These are phyloP conservation scores for Cecropterus lyciades DNA, from an alignment of 1,140 invertebrate genomes.

Conservation along the genomic window DNA sequence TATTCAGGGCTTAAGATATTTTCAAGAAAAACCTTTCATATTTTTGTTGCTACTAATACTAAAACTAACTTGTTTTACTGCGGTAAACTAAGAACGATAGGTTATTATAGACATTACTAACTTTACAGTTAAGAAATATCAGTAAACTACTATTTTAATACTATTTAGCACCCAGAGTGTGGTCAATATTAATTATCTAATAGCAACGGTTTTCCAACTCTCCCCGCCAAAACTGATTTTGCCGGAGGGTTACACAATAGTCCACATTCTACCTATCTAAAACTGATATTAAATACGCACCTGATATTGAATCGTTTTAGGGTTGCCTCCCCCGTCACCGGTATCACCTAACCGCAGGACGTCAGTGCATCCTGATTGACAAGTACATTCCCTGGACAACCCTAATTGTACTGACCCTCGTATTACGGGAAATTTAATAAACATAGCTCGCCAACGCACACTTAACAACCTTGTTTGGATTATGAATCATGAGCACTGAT, in stretches of 20 bases:
- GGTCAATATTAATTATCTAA: too few relatives aligned
- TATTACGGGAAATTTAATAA: constrained; percentile 75
- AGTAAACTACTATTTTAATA: too few relatives aligned
- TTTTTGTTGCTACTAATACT: too few relatives aligned
- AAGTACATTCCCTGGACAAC: constrained; percentile 65
- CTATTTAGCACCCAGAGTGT: too few relatives aligned
- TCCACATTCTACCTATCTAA: constrained; percentile 7
- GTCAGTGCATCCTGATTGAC: constrained; percentile 64
- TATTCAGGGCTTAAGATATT: too few relatives aligned
- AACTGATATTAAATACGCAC: constrained; percentile 20
- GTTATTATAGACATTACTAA: too few relatives aligned
- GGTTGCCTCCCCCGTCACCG: constrained; percentile 48
- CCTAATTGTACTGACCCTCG: constrained; percentile 68
- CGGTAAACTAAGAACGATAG: too few relatives aligned
- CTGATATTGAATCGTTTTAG: constrained; percentile 24
- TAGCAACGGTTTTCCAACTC: too few relatives aligned
- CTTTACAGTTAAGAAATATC: too few relatives aligned
- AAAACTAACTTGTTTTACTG: too few relatives aligned
- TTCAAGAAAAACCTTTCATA: too few relatives aligned
- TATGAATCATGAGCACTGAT: constrained; percentile 58
- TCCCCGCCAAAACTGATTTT: too few relatives aligned
- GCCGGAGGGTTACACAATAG: constrained; percentile 3
- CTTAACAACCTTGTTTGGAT: constrained; percentile 64
- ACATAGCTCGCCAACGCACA: constrained; percentile 58
- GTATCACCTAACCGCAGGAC: constrained; percentile 57